phyloP scores from a whole-genome alignment of 2,113 vertebrate genomes.

The Calidris pugnax region DNA sequence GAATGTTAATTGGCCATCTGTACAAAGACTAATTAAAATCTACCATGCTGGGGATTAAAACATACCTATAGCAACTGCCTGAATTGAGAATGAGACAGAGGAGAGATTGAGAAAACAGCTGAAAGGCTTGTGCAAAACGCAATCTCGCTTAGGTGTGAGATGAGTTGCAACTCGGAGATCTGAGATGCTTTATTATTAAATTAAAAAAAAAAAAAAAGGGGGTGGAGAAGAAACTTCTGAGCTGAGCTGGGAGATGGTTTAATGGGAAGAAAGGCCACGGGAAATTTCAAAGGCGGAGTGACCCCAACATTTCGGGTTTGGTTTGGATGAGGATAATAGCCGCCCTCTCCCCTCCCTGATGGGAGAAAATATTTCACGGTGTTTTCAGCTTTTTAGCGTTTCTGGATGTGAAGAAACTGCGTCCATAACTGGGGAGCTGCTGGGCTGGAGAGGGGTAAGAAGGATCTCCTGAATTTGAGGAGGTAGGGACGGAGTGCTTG shows the following conservation, averaged over 20 bases:
- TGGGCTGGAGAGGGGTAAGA: background rate
- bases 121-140: slow-evolving; percentile 76
- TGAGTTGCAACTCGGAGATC: slow-evolving; percentile 64
- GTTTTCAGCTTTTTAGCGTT: background rate
- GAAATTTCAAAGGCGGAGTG: slow-evolving; percentile 41
- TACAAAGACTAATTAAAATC: slow-evolving; percentile 93
- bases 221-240: slow-evolving; percentile 3
- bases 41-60: slow-evolving; percentile 89
- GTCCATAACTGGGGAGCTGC: rapidly evolving
- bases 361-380: rapidly evolving
- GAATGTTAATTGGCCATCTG: slow-evolving; percentile 93
- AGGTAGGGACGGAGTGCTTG: background rate
- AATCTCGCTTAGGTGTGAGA: slow-evolving; percentile 78
- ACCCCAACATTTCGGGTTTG: slow-evolving; percentile 32
- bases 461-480: background rate
- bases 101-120: slow-evolving; percentile 76
- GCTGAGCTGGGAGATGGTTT: background rate
- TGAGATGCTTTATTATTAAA: slow-evolving; percentile 56
- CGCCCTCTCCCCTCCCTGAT: background rate
- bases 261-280: slow-evolving; percentile 45
- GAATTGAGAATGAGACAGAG: slow-evolving; percentile 78
- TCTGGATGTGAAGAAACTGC: background rate
- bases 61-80: slow-evolving; percentile 85
- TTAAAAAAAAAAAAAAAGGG: background rate
- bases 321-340: slow-evolving; percentile 4